A percentile compares a stretch with the other conserved stretches of the same genome.
Conservation (phyloP, 2,888 invertebrate species). For the Dendrolimus houi region DNA sequence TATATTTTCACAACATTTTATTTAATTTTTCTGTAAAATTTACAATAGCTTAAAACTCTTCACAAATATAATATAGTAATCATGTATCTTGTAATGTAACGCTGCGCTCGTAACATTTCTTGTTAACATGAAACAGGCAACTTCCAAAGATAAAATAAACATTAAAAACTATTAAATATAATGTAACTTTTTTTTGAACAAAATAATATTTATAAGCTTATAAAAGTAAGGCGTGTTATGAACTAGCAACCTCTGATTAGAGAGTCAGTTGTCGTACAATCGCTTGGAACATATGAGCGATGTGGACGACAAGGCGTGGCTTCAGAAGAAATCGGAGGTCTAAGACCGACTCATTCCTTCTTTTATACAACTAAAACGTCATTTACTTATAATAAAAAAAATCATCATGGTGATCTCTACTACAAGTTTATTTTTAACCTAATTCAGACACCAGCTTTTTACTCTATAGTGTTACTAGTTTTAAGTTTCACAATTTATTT, state of each 20-base stretch:
- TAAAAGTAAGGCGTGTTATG: constrained; percentile 51
- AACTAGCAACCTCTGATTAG: constrained; percentile 57
- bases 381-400: too few species aligned
- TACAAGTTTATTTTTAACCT: too few species aligned
- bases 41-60: constrained; percentile 75
- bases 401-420: too few species aligned
- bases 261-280: constrained; percentile 54
- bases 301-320: constrained; percentile 33
- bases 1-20: constrained; percentile 75
- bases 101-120: constrained; percentile 24
- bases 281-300: constrained; percentile 70
- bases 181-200: constrained; percentile 16
- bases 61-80: constrained; percentile 60
- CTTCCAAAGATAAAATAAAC: constrained; percentile 32
- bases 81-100: constrained; percentile 48
- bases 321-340: constrained; percentile 15
- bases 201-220: constrained; percentile 41
- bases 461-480: too few species aligned
- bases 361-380: background rate
- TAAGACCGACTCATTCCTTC: background rate
- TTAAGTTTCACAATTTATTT: too few species aligned
- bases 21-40: constrained; percentile 75
- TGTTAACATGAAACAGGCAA: constrained; percentile 54
- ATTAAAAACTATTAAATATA: constrained; percentile 18
- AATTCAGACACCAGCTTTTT: too few species aligned